Evolutionary conservation across 2,797 vertebrate species (phyloP).

Genomic region (Acanthornis magna): DNA sequence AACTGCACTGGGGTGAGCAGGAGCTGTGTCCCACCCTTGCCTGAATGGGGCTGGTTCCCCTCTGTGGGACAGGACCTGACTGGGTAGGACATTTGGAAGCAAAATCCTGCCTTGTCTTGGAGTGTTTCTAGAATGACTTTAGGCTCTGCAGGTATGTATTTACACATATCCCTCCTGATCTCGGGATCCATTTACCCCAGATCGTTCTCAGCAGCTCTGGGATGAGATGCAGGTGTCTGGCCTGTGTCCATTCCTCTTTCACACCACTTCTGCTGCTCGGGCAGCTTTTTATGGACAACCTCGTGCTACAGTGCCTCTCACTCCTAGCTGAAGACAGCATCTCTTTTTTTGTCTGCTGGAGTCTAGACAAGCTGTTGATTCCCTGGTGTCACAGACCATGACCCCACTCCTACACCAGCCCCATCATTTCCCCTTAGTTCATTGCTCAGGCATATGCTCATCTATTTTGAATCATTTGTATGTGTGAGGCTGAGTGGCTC

Average conservation of each 20-base stretch:
- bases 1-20: neutral
- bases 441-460: conserved; percentile 35
- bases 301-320: neutral
- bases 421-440: neutral
- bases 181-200: neutral
- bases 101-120: neutral
- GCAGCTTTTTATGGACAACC: neutral
- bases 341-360: conserved; percentile 20
- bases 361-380: conserved; percentile 55
- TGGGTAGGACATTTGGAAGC: neutral
- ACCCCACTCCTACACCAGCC: conserved; percentile 38
- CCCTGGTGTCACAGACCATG: neutral
- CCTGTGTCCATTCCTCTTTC: neutral
- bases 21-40: neutral
- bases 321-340: neutral
- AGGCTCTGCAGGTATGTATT: neutral
- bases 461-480: conserved; percentile 38
- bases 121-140: neutral
- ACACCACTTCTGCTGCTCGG: neutral
- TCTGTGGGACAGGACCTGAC: neutral
- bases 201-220: neutral
- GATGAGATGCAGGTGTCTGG: neutral
- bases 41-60: neutral
- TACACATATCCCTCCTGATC: fast-evolving
- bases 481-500: conserved; percentile 43